Base-by-base conservation (phyloP, 53 echinoderm and acorn worm species). In the Echinarachnius parma region DNA sequence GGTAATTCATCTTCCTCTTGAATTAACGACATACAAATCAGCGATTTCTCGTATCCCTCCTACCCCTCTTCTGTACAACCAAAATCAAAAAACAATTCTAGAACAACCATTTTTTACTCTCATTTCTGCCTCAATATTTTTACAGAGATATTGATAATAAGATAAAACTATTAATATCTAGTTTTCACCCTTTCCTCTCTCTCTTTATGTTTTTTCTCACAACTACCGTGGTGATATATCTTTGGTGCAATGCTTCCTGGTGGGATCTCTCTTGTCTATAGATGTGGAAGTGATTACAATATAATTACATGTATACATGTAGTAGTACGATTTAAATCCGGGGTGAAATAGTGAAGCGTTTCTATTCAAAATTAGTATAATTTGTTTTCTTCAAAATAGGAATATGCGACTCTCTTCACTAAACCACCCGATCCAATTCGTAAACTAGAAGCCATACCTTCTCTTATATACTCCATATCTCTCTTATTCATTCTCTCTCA, bases 241-340 rank as follows among this genome's bases (percentile, higher is more conserved):
- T 66, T 66, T 66, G 66, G 66, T 66, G 66, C 28, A 15, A 16
- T 66, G 66, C 66, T 66, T 48, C 18, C 8, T 66, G 66, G 66
- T 66, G 66, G 66, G 66, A 66, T 47, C 18, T 48, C 42, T 39
- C 4, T 35, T 19, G 31, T 44, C 42, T 44, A 28, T 66, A 28
- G 2, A 29, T n/a, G 48, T 66, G 66, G 66, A 66, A 66, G 66
- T 66, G 47, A 47, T 47, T 48, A 66, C 66, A 66, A 66, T 66
- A 66, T 47, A 47, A 66, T 48, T 47, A 66, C 31, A 48, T 46
- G 28, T 13, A 30, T 29, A 10, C 9, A 5, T 39, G 45, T 5
- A 39, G 2, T 8, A 16, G 13, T 39, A 16, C 9, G 42, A 42
- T 22, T n/a, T n/a, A n/a, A n/a, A n/a, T n/a, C n/a, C n/a, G n/a